Base-by-base conservation (phyloP, 2,113 vertebrate genomes). In the Cryptotis parvus region DNA sequence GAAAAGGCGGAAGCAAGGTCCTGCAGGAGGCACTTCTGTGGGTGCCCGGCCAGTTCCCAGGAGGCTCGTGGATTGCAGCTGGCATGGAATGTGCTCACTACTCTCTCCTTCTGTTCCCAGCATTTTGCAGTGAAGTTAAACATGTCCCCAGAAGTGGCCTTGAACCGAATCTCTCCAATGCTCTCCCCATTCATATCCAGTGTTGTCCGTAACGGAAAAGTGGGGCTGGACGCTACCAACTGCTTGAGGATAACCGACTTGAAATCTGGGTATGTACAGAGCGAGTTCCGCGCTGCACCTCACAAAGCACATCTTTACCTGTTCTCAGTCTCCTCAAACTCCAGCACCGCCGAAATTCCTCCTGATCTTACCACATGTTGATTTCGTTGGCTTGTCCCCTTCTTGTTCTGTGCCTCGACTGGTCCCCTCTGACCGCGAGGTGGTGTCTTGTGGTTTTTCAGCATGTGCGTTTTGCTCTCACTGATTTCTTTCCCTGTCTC, bases 171-270 rank as follows among this genome's bases (percentile, higher is more conserved):
- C 94, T 99, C 99, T 91, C 99, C 99, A 4, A 98, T 99, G 6
- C 97, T 99, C 72, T 98, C 99, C 0, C 99, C 99, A 5, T 97
- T 99, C 94, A 98, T 99, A 95, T 99, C 98, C 97, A 99, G 98
- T 3, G 98, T 99, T 91, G 99, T 99, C 94, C 98, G 99, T 82
- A 99, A 99, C 95, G 99, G 99, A 65, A 99, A 99, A 61, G 99
- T 99, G 45, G 99, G 99, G 78, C 97, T 99, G 91, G 99, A 99
- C 97, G 99, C 99, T 84, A 99, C 99, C 2, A 99, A 98, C 97
- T 99, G 98, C 96, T 98, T 99, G 92, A 98, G 99, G 87, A 99
- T 99, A 96, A 99, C 99, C 68, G 99, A 99, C 97, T 98, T 99
- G 94, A 99, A 99, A 96, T 99, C 99, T 55, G 99, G 99, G 99